Conservation (phyloP, 1,140 invertebrate genomes). For the Caerostris extrusa region DNA sequence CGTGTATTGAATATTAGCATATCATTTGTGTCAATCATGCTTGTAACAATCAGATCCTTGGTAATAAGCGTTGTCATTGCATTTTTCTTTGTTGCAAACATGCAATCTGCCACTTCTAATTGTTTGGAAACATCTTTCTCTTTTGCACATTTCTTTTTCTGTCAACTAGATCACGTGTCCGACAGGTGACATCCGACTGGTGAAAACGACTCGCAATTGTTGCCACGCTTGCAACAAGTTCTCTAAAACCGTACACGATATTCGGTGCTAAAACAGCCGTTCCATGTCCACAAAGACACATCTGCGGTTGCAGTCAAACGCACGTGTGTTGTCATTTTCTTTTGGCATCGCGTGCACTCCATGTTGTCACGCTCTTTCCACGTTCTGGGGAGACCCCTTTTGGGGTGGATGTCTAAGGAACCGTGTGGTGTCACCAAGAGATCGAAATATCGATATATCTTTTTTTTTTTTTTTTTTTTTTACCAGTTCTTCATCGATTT, state of each 20-base stretch:
- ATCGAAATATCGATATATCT: conserved; percentile 34
- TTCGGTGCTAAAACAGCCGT: conserved; percentile 18
- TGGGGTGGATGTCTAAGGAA: neutral
- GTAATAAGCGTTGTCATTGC: neutral
- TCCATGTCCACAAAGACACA: neutral
- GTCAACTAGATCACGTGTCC: neutral
- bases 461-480: neutral
- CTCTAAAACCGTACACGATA: neutral
- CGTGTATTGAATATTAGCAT: too few relatives aligned
- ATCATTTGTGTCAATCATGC: too few relatives aligned
- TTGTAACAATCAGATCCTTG: neutral
- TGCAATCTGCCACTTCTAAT: neutral
- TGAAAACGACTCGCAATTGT: neutral
- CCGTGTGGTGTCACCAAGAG: neutral
- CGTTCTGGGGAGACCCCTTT: neutral
- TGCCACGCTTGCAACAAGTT: neutral
- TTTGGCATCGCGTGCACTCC: neutral
- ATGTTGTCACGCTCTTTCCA: neutral
- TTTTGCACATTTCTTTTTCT: neutral
- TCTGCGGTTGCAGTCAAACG: neutral
- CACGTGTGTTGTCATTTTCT: neutral
- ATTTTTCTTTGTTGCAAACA: neutral
- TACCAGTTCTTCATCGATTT: conserved; percentile 38
- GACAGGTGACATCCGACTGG: neutral
- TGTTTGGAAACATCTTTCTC: neutral